Evolutionary conservation across 2,797 vertebrate genomes (phyloP), one percentile per base, ranked within the genome.

Genomic region (Enteromius thamalakanensis): DNA sequence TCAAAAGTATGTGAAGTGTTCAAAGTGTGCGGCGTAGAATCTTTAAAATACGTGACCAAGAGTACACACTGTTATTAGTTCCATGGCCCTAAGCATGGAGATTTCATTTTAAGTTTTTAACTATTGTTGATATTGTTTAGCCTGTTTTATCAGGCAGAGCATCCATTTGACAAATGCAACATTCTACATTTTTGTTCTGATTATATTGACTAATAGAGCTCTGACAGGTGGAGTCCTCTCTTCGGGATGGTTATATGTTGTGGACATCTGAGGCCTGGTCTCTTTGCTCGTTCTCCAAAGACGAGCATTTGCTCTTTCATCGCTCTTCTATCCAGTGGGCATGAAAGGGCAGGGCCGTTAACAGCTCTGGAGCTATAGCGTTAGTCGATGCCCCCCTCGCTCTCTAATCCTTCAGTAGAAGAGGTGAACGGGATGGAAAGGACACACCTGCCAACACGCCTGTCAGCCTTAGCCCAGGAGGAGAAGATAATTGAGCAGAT

Each of bases 361-460:
- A 85, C 87, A 86, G 85, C 90, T 76, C 58, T 55, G 78, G 89
- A 91, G 91, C 90, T 87, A 84, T 83, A 82, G 88, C 89, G 85
- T 88, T 85, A 89, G 89, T 89, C 88, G 90, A 92, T 90, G 90
- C 89, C 85, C 84, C 86, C 90, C 91, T 86, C 85, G 84, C 88
- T 64, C 82, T 88, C 90, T 94, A 91, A 94, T 94, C 92, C 90
- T 90, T 89, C 88, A 89, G 91, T 86, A 82, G 47, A 84, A 90
- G 89, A 89, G 92, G 90, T 88, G 91, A 91, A 89, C 80, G 71
- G 79, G 76, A 88, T 90, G 89, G 89, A 93, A 92, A 93, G 92
- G 92, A 93, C 92, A 92, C 90, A 91, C 90, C 93, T 94, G 93
- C 92, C 94, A 93, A 91, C 93, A 60, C 83, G 88, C 89, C 91